A percentile compares a stretch with the other conserved stretches of the same genome.
Evolutionary conservation across 92 coral and sea anemone species (phyloP).

Genomic region (Zoanthus sansibaricus): DNA sequence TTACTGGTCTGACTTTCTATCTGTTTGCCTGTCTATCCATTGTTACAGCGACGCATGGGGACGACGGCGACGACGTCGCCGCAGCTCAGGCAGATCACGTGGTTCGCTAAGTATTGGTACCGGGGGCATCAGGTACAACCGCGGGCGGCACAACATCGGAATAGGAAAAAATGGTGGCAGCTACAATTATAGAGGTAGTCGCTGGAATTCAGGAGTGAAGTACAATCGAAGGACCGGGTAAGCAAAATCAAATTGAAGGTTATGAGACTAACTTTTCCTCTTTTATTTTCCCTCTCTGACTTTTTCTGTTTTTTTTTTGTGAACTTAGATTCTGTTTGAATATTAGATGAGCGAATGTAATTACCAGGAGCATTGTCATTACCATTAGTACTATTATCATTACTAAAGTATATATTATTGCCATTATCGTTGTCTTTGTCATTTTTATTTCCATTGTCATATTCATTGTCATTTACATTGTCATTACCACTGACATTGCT

Average conservation of each 20-base stretch:
- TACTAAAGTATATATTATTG: too few species aligned
- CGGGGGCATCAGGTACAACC: neutral
- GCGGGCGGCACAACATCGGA: constrained; percentile 11
- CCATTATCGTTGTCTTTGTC: too few species aligned
- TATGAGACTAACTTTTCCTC: neutral
- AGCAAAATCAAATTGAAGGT: neutral
- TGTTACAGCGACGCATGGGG: constrained; percentile 29
- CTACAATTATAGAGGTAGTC: constrained; percentile 10
- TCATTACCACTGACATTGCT: too few species aligned
- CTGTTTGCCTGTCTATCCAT: neutral
- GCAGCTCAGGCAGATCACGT: neutral
- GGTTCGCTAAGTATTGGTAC: constrained; percentile 23
- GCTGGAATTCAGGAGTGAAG: neutral
- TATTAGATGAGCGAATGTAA: too few species aligned
- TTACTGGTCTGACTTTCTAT: neutral
- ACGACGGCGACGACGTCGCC: neutral
- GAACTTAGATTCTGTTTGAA: too few species aligned
- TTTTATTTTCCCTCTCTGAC: neutral
- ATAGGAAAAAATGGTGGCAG: neutral
- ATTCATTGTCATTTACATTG: too few species aligned
- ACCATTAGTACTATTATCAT: too few species aligned
- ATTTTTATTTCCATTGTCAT: too few species aligned
- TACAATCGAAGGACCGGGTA: constrained; percentile 30
- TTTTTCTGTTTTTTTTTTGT: too few species aligned
- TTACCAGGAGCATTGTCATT: too few species aligned